Evolutionary conservation across 2,888 invertebrate species (phyloP).

Genomic region (Brenthis ino): DNA sequence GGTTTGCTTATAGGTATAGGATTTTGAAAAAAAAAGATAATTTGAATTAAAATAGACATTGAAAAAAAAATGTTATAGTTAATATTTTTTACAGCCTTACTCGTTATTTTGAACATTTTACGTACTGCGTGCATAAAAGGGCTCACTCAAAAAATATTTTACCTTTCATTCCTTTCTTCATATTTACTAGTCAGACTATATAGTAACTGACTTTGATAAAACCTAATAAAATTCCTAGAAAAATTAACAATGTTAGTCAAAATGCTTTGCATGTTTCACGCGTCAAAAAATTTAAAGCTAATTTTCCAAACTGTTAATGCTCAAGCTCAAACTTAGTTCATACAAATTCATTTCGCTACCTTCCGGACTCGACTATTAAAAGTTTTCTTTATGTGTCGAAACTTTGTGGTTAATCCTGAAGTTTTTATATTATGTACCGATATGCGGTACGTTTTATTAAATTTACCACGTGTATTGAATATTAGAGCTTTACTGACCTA

Average conservation of each 20-base stretch:
- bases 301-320: conserved; percentile 21
- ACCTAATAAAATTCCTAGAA: background rate
- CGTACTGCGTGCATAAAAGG: no score
- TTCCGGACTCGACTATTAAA: conserved; percentile 35
- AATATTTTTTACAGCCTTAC: no score
- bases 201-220: background rate
- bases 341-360: conserved; percentile 37
- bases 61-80: no score
- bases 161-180: no score
- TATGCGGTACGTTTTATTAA: conserved; percentile 18
- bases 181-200: no score
- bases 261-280: conserved; percentile 9
- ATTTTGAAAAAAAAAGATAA: no score
- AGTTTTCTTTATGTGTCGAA: conserved; percentile 34
- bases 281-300: conserved; percentile 20
- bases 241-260: background rate
- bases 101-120: no score
- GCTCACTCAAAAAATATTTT: no score
- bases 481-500: background rate
- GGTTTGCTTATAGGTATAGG: no score
- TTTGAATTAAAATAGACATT: no score
- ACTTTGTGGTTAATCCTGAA: conserved; percentile 32
- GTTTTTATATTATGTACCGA: conserved; percentile 29
- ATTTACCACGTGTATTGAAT: conserved; percentile 12
- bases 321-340: conserved; percentile 31